Evolutionary conservation across 2,888 invertebrate genomes (phyloP).

Genomic region (Drosophila prostipennis): DNA sequence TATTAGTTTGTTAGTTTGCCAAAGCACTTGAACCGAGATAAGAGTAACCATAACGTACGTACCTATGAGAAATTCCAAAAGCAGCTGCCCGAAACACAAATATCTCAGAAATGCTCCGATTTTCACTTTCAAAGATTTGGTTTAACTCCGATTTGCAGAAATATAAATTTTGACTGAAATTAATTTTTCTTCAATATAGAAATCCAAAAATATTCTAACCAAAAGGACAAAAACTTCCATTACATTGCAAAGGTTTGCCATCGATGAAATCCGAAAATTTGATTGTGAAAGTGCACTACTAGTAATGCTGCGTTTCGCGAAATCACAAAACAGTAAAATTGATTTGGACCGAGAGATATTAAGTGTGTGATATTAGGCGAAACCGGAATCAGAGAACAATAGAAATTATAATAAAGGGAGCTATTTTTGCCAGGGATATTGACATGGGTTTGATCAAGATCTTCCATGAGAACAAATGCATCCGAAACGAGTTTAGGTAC

Average conservation of each 20-base stretch:
- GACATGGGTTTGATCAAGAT: constrained; percentile 47
- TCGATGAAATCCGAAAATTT: not conserved
- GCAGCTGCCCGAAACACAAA: constrained; percentile 24
- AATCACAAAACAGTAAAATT: constrained; percentile 25
- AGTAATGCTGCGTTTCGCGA: constrained; percentile 3
- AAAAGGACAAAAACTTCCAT: not conserved
- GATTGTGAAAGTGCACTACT: not conserved
- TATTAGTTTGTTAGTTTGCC: constrained; percentile 46
- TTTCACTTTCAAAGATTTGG: constrained; percentile 8
- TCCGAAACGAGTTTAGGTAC: constrained; percentile 66
- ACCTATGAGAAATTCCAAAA: constrained; percentile 22
- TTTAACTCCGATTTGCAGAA: not conserved
- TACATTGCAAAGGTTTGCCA: not conserved
- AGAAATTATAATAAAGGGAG: constrained; percentile 40
- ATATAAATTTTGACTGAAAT: not conserved
- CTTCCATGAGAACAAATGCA: constrained; percentile 56
- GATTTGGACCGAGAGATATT: constrained; percentile 42
- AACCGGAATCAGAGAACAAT: constrained; percentile 58
- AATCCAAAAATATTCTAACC: not conserved
- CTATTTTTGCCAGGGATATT: constrained; percentile 20
- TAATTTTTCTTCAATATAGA: not conserved
- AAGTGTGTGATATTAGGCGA: constrained; percentile 62
- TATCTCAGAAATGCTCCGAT: not conserved
- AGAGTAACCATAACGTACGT: constrained; percentile 16
- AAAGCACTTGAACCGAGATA: constrained; percentile 51